Evolutionary conservation across 2,113 vertebrate genomes (phyloP).

Genomic region (Orientallactaga bullata): DNA sequence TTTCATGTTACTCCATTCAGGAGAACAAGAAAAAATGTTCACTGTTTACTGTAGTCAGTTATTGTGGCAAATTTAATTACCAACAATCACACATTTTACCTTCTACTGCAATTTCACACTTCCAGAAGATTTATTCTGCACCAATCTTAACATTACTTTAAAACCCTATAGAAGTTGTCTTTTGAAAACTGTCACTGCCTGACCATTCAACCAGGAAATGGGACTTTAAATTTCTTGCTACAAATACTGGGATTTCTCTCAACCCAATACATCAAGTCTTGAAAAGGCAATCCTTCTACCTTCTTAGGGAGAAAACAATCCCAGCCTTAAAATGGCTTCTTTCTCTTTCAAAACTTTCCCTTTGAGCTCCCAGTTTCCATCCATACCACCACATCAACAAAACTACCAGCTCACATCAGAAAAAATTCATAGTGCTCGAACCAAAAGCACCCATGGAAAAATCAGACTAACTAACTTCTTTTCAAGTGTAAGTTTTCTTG

Average conservation of each 20-base stretch:
- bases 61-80: slow-evolving; percentile 71
- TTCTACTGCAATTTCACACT: slow-evolving; percentile 71
- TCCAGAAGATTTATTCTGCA: slow-evolving; percentile 67
- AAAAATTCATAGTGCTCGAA: slow-evolving; percentile 29
- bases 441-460: slow-evolving; percentile 36
- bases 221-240: slow-evolving; percentile 50
- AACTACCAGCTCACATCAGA: background rate
- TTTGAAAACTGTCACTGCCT: slow-evolving; percentile 22
- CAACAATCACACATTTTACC: slow-evolving; percentile 55
- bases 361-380: background rate
- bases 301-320: slow-evolving; percentile 51
- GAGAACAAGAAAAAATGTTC: slow-evolving; percentile 50
- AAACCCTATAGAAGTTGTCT: slow-evolving; percentile 52
- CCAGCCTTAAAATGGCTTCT: slow-evolving; percentile 71
- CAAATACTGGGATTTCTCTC: slow-evolving; percentile 55
- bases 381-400: background rate
- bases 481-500: slow-evolving; percentile 48
- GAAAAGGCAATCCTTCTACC: slow-evolving; percentile 21
- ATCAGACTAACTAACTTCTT: slow-evolving; percentile 53
- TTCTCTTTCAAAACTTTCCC: slow-evolving; percentile 41
- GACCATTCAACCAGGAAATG: slow-evolving; percentile 55
- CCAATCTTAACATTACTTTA: slow-evolving; percentile 56
- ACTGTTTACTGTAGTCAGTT: slow-evolving; percentile 58
- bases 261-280: slow-evolving; percentile 9
- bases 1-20: slow-evolving; percentile 3